Evolutionary conservation across 2,888 invertebrate species (phyloP).

Genomic region (Cephus sareptanus): DNA sequence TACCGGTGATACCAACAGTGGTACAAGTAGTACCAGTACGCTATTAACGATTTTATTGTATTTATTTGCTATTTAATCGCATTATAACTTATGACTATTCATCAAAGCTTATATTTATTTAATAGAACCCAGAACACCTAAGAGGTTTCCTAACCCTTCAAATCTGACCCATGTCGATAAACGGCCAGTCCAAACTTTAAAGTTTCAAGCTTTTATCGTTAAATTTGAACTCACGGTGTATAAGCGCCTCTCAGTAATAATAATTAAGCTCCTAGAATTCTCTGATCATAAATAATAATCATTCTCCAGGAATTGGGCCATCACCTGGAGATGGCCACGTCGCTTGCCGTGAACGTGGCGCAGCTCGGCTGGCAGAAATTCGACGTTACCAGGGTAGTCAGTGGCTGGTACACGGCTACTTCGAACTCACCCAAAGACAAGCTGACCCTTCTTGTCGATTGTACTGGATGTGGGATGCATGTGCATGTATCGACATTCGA

Average conservation of each 20-base stretch:
- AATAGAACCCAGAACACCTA: not conserved
- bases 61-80: not conserved
- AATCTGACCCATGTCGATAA: not conserved
- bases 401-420: constrained; percentile 74
- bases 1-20: too few species aligned
- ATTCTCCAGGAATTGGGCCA: constrained; percentile 57
- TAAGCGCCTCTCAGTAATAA: too few species aligned
- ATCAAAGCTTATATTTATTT: not conserved
- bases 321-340: constrained; percentile 61
- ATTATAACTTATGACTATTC: not conserved
- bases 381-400: constrained; percentile 83
- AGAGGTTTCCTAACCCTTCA: constrained; percentile 19
- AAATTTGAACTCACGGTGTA: too few species aligned
- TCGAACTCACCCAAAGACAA: constrained; percentile 67
- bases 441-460: constrained; percentile 84
- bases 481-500: constrained; percentile 73
- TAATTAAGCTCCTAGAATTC: too few species aligned
- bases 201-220: not conserved
- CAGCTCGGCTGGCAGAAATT: constrained; percentile 88
- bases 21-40: too few species aligned
- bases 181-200: not conserved
- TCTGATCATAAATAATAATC: not conserved
- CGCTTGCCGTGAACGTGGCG: constrained; percentile 70
- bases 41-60: too few species aligned
- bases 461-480: constrained; percentile 82